Conservation (phyloP, 2,113 vertebrate species). For the Nettapus auritus region DNA sequence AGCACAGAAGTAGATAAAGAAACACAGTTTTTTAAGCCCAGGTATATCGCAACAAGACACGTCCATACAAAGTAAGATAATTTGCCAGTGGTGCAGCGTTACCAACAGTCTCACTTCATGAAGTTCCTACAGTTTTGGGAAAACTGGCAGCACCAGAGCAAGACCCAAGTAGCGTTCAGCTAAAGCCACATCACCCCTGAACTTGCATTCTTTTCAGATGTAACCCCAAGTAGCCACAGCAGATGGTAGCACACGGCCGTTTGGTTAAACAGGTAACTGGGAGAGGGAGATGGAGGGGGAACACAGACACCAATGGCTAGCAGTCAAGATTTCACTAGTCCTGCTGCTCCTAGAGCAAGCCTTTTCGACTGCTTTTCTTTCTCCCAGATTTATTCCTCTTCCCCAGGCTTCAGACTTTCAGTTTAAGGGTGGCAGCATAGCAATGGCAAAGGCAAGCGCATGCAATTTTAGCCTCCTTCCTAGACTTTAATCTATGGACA, state of each 20-base stretch:
- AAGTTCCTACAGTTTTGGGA: background rate
- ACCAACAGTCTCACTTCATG: accelerated
- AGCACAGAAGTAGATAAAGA: background rate
- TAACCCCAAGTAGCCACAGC: background rate
- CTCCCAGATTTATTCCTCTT: background rate
- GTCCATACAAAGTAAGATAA: background rate
- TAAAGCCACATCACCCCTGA: background rate
- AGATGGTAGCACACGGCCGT: background rate
- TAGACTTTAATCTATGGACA: background rate
- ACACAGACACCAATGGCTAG: background rate
- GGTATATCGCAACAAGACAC: background rate
- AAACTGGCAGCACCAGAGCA: background rate
- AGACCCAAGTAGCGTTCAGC: background rate
- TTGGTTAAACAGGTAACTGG: background rate
- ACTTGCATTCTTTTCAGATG: background rate
- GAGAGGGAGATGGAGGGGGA: background rate
- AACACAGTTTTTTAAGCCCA: background rate
- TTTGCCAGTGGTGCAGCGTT: background rate
- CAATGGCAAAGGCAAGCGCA: background rate
- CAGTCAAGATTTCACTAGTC: background rate
- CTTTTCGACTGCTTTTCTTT: background rate
- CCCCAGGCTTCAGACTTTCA: background rate
- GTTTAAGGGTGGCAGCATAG: background rate
- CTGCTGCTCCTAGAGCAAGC: background rate
- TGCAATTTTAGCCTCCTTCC: background rate